Base-by-base conservation (phyloP, 2,888 invertebrate species). In the Diarsia mendica region DNA sequence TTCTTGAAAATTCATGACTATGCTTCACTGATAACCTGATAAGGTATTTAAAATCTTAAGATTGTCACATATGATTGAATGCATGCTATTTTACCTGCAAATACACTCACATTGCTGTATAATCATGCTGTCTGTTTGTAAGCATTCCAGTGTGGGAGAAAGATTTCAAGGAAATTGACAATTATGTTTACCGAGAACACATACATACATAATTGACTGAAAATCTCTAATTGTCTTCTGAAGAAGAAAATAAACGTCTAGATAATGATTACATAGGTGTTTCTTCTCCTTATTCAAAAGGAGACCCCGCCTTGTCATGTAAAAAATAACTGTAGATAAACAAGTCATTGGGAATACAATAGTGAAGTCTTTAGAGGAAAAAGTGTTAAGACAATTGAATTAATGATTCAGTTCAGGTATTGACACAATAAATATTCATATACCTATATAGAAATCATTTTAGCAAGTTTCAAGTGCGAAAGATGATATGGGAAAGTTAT, bases 361-460 rank as follows among this genome's bases (percentile, higher is more conserved):
- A 4, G 28, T 61, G 39, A 61, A 53, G 33, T 77, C 9, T 65
- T 51, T 23, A 51, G 15, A 82, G 81, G 85, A 84, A 82, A 82
- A 82, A n/a, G 10, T 28, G 58, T 46, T 64, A 61, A 28, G 46
- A 67, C 70, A 77, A 82, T 69, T 60, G 60, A n/a, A 68, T 51
- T 23, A 65, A 58, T 85, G 72, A 85, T 68, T 83, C 83, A 78
- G 70, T 46, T 9, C 55, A 63, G 46, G 46, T 71, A 48, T 66
- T 66, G 11, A 67, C 28, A 70, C 28, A 67, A 65, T 58, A 68
- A 67, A 75, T 67, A 63, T 63, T 82, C 39, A 67, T 65, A n/a
- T n/a, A n/a, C n/a, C n/a, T n/a, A n/a, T n/a, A 15, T 58, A 60
- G 20, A 72, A 67, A 58, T 46, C n/a, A 5, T 61, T 53, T 33